These are phyloP conservation scores for Unio delphinus DNA, from an alignment of 2,888 invertebrate species.

Conservation along the genomic window DNA sequence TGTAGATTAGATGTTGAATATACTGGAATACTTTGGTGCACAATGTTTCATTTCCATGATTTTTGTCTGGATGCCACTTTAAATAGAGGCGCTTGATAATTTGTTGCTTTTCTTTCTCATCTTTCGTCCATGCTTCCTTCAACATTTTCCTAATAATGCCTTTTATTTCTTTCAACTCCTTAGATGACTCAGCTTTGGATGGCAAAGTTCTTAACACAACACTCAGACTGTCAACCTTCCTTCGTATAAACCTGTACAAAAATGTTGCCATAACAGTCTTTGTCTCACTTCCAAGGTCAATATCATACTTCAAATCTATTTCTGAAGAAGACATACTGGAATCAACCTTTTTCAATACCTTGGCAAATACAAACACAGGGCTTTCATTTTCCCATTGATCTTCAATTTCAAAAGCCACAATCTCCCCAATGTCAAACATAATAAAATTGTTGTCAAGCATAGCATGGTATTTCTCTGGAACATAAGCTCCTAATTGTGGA, in stretches of 20 bases:
- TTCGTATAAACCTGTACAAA: too few relatives aligned
- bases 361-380: too few relatives aligned
- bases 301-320: too few relatives aligned
- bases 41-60: slow-evolving; percentile 27
- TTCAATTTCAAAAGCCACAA: too few relatives aligned
- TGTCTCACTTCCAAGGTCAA: too few relatives aligned
- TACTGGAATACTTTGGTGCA: slow-evolving; percentile 39
- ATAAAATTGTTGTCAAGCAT: too few relatives aligned
- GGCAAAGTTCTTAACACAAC: not conserved
- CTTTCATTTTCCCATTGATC: too few relatives aligned
- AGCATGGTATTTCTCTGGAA: slow-evolving; percentile 19
- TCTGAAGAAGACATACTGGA: too few relatives aligned
- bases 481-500: slow-evolving; percentile 30
- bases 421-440: too few relatives aligned
- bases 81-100: slow-evolving; percentile 37
- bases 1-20: slow-evolving; percentile 25
- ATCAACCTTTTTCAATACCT: too few relatives aligned
- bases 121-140: slow-evolving; percentile 27
- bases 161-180: slow-evolving; percentile 10
- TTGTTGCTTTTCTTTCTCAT: slow-evolving; percentile 15
- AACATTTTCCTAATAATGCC: slow-evolving; percentile 27
- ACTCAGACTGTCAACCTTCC: too few relatives aligned
- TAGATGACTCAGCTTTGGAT: not conserved
- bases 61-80: slow-evolving; percentile 53
- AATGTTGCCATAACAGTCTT: too few relatives aligned